phyloP scores from a whole-genome alignment of 2,113 vertebrate species.

The Ovibos moschatus region DNA sequence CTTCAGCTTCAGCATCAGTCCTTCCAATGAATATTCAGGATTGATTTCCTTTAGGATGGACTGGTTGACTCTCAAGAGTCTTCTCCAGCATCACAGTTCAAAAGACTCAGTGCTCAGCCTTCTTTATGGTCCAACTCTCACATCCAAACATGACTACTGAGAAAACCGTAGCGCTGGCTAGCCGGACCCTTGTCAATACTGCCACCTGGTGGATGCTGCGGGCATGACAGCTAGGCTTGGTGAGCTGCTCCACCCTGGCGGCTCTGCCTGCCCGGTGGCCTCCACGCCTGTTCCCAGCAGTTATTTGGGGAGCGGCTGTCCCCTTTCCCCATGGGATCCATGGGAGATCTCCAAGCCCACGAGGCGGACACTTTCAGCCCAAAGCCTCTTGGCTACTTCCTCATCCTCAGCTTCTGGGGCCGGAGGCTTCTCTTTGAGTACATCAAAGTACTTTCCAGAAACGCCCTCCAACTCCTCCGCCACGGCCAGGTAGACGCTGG shows the following conservation, averaged over 20 bases:
- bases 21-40: background rate
- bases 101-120: background rate
- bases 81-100: background rate
- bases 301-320: background rate
- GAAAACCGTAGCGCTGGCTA: background rate
- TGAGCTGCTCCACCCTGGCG: fast-evolving
- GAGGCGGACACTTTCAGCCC: constrained; percentile 85
- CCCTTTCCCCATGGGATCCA: background rate
- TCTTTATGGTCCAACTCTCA: background rate
- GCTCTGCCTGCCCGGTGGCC: fast-evolving
- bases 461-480: constrained; percentile 83
- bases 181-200: background rate
- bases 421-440: constrained; percentile 84
- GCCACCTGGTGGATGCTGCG: background rate
- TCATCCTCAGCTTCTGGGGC: constrained; percentile 85
- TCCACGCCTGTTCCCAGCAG: background rate
- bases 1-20: background rate
- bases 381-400: constrained; percentile 81
- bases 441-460: constrained; percentile 88
- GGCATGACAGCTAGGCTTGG: background rate
- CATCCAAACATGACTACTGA: background rate
- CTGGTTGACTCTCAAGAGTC: background rate
- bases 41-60: background rate
- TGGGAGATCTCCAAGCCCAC: constrained; percentile 80
- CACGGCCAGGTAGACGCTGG: constrained; percentile 85